Conservation (phyloP, 92 coral and sea anemone genomes). For the Nematostella vectensis region DNA sequence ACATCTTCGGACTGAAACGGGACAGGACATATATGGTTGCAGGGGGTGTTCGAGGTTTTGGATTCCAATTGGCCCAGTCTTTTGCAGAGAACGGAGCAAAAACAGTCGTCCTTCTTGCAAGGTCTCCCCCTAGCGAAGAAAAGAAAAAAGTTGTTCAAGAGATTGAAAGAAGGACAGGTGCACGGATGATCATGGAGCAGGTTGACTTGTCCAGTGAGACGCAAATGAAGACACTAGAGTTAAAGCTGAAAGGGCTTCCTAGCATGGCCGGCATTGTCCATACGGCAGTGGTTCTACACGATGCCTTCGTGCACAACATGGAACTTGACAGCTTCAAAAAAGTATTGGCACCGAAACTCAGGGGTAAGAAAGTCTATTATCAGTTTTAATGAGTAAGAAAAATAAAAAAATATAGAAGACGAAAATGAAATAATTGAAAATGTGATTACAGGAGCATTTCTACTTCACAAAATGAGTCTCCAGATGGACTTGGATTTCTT, state of each 20-base stretch:
- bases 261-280: conserved; percentile 39
- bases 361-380: conserved; percentile 29
- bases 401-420: too few species aligned
- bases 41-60: conserved; percentile 51
- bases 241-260: conserved; percentile 19
- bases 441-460: conserved; percentile 22
- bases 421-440: too few species aligned
- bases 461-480: conserved; percentile 38
- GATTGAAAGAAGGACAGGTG: conserved; percentile 23
- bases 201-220: conserved; percentile 32
- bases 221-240: conserved; percentile 16
- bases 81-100: conserved; percentile 37
- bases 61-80: conserved; percentile 38
- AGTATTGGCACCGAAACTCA: conserved; percentile 59
- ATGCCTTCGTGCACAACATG: conserved; percentile 35
- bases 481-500: conserved; percentile 42
- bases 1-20: conserved; percentile 34
- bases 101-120: conserved; percentile 25
- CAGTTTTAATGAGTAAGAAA: not conserved
- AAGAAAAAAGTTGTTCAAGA: conserved; percentile 21
- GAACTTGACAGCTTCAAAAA: conserved; percentile 22
- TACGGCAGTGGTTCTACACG: conserved; percentile 62
- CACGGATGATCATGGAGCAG: conserved; percentile 19
- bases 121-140: conserved; percentile 25
- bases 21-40: conserved; percentile 34